phyloP scores from a whole-genome alignment of 2,113 vertebrate species.

The Oceanites oceanicus region DNA sequence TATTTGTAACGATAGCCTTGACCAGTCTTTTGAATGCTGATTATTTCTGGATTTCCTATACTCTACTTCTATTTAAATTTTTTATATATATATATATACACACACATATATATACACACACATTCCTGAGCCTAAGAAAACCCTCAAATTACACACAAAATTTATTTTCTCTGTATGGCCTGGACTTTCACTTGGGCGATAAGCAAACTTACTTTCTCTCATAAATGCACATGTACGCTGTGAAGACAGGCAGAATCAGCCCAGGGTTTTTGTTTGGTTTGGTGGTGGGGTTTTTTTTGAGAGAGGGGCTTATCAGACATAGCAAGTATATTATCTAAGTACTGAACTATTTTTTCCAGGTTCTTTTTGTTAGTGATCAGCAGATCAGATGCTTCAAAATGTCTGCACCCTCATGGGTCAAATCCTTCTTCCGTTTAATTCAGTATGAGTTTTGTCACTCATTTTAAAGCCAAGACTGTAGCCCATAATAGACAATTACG shows the following conservation, averaged over 20 bases:
- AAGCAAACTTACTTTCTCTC: neutral
- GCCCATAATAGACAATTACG: neutral
- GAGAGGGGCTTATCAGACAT: neutral
- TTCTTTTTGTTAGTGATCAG: neutral
- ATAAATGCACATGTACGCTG: neutral
- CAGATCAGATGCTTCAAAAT: neutral
- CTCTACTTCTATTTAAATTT: conserved; percentile 22
- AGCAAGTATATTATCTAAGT: neutral
- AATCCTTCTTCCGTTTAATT: neutral
- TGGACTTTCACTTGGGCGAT: neutral
- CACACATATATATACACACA: neutral
- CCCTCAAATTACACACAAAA: conserved; percentile 2
- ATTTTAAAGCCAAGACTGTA: conserved; percentile 44
- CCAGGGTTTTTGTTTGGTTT: neutral
- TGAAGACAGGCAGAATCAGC: neutral
- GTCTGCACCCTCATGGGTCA: neutral
- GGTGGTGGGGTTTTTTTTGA: neutral
- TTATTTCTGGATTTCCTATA: conserved; percentile 45
- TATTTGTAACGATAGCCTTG: conserved; percentile 18
- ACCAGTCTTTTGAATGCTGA: conserved; percentile 12
- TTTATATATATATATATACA: neutral
- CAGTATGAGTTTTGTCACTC: conserved; percentile 2
- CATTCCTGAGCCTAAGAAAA: neutral
- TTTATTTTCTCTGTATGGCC: neutral
- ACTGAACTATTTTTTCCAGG: neutral